Base-by-base conservation (phyloP, 2,113 vertebrate genomes). In the Eleginops maclovinus region DNA sequence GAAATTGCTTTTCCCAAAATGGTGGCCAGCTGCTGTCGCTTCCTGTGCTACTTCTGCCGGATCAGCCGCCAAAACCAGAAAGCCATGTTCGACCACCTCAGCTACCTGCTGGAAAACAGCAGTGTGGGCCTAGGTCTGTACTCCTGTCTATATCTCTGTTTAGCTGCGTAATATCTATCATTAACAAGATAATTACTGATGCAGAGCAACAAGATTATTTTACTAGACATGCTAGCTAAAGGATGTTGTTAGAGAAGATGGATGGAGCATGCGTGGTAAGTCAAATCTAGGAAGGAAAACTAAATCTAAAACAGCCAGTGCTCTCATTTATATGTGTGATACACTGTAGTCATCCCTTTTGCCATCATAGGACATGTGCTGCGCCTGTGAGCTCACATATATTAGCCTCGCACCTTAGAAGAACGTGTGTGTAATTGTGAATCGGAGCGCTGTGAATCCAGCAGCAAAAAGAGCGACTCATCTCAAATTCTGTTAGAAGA, bases 11-110 rank as follows among this genome's bases (percentile, higher is more conserved):
- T 99, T 87, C 98, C 98, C 10, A 99, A 98, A 93, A 99, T 99
- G 98, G 98, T 99, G 75, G 98, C 98, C 74, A 99, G 97, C 93
- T 99, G 98, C 61, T 99, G 98, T 69, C 96, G 98, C 71, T 99
- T 99, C 85, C 94, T 99, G 16, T 99, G 98, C 89, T 99, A 99
- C 94, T 99, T 99, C 93, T 99, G 98, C 67, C 96, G 98, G 65
- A 99, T 99, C 83, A 99, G 98, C 83, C 96, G 98, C 3, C 97
- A 99, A 88, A 99, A 99, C 88, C 98, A 99, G 91, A 99, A 99
- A 84, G 97, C 98, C 65, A 99, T 99, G 98, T 99, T 99, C 83
- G 98, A 99, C 86, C 98, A 99, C 82, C 96, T 99, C 9, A 99
- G 97, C 75, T 99, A 99, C 92, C 93, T 99, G 62, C 91, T 99